phyloP scores from a whole-genome alignment of 2,113 vertebrate genomes.

The Ondatra zibethicus region DNA sequence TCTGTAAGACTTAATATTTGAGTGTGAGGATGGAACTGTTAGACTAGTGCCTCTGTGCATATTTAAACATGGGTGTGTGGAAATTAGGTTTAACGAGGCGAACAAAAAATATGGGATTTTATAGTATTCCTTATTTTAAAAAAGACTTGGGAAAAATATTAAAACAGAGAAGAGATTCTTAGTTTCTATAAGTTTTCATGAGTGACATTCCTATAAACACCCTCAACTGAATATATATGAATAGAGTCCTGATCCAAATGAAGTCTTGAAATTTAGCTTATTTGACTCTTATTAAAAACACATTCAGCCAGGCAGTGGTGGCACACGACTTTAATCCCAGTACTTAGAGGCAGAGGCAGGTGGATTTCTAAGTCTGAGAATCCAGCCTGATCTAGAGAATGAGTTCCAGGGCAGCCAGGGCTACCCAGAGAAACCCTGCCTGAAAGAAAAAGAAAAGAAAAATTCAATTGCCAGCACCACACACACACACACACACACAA shows the following conservation, averaged over 20 bases:
- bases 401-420: not conserved
- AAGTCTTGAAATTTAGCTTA: constrained; percentile 51
- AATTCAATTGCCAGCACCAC: not conserved
- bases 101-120: constrained; percentile 18
- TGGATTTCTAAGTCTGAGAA: not conserved
- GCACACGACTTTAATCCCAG: not conserved
- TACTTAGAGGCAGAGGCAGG: not conserved
- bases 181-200: constrained; percentile 13
- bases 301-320: not conserved
- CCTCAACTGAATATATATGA: not conserved
- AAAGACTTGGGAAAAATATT: constrained; percentile 3
- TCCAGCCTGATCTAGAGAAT: not conserved
- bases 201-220: not conserved
- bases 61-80: constrained; percentile 3
- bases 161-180: constrained; percentile 22
- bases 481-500: not conserved
- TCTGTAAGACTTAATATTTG: not conserved
- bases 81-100: constrained; percentile 16
- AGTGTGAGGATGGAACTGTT: not conserved
- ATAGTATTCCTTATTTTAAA: constrained; percentile 36
- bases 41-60: not conserved
- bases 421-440: not conserved
- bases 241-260: not conserved
- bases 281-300: constrained; percentile 50
- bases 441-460: not conserved